Conservation (phyloP, 2,113 vertebrate species). For the Neodon shergylaensis region DNA sequence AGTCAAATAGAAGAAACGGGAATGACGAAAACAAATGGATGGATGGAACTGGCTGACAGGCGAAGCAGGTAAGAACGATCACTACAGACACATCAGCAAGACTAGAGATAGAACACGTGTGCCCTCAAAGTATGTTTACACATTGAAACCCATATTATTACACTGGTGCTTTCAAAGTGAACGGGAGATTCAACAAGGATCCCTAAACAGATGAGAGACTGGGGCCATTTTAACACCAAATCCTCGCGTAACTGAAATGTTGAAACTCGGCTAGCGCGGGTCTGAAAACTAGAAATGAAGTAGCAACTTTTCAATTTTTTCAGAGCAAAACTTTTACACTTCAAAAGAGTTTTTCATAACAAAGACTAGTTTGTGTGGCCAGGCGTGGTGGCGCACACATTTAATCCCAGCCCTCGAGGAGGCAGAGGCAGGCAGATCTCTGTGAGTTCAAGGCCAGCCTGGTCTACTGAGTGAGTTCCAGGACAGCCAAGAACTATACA, state of each 20-base stretch:
- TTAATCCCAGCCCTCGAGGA: neutral
- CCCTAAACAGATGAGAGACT: neutral
- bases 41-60: neutral
- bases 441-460: neutral
- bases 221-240: slow-evolving; percentile 7
- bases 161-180: slow-evolving; percentile 10
- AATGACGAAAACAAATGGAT: neutral
- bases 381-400: neutral
- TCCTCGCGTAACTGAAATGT: neutral
- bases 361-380: neutral
- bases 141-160: neutral
- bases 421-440: neutral
- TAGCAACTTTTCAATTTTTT: neutral
- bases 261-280: neutral
- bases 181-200: neutral
- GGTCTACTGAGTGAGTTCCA: neutral
- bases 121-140: neutral
- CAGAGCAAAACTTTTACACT: neutral
- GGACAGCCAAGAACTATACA: neutral
- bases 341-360: neutral
- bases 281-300: neutral
- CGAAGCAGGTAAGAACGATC: neutral
- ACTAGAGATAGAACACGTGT: neutral
- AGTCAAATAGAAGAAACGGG: neutral
- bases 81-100: neutral